Evolutionary conservation across 1,140 invertebrate species (phyloP).

Genomic region (Phymorhynchus buccinoides): DNA sequence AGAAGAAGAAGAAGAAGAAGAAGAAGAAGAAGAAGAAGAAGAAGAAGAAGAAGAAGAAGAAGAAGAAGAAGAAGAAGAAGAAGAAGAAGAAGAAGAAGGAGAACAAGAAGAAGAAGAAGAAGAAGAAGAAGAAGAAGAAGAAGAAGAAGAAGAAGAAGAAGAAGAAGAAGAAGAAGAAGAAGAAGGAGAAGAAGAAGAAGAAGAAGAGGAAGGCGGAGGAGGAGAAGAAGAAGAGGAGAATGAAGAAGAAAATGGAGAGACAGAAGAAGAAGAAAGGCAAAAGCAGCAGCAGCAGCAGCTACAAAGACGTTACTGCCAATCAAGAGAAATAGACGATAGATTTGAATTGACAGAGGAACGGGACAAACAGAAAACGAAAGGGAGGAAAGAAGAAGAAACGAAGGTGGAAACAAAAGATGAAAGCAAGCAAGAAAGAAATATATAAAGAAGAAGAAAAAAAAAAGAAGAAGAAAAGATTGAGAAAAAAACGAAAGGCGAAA

Average conservation of each 20-base stretch:
- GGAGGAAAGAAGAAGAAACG: not conserved
- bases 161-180: not conserved
- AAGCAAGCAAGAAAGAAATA: no score
- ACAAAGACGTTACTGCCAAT: not conserved
- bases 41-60: not conserved
- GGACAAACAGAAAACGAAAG: not conserved
- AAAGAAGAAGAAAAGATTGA: no score
- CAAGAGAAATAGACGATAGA: not conserved
- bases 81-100: not conserved
- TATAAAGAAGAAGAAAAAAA: no score
- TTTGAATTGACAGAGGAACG: not conserved
- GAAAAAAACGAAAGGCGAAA: no score
- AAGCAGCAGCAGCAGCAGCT: not conserved
- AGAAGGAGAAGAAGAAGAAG: not conserved
- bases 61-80: not conserved
- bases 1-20: not conserved
- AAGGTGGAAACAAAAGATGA: no score
- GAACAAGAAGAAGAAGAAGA: not conserved
- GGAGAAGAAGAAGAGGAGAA: no score
- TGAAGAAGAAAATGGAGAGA: no score
- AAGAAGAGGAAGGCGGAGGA: not conserved
- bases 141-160: not conserved
- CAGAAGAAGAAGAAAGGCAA: not conserved
- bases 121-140: not conserved
- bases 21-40: not conserved